A percentile compares a stretch with the other conserved stretches of the same genome.
phyloP scores from a whole-genome alignment of 2,888 invertebrate species.

The Pristionchus mayeri region DNA sequence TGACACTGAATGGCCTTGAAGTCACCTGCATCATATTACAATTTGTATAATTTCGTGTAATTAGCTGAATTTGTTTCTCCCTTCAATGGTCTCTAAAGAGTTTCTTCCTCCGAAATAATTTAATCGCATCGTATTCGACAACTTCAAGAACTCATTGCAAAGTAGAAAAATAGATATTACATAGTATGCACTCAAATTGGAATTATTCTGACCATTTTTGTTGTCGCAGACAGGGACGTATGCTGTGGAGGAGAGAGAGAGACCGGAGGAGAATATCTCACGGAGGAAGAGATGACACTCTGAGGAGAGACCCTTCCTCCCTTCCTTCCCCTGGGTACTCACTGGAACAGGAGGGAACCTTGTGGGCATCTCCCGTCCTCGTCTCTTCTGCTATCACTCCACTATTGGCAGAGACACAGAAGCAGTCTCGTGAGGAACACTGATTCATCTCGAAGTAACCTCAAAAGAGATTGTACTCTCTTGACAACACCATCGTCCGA shows the following conservation, averaged over 20 bases:
- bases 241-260: constrained; percentile 36
- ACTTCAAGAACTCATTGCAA: too few relatives aligned
- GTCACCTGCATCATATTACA: constrained; percentile 61
- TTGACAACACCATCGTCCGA: too few relatives aligned
- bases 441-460: constrained; percentile 72
- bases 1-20: constrained; percentile 61
- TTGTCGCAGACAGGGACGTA: constrained; percentile 46
- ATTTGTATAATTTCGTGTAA: too few relatives aligned
- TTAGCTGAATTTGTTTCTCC: too few relatives aligned
- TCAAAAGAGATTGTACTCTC: neutral
- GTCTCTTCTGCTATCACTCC: constrained; percentile 54
- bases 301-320: neutral
- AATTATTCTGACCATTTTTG: constrained; percentile 1
- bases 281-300: constrained; percentile 47
- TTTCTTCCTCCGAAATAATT: too few relatives aligned
- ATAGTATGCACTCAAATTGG: too few relatives aligned
- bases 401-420: constrained; percentile 69
- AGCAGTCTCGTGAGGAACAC: constrained; percentile 66
- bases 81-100: too few relatives aligned
- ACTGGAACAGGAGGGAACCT: constrained; percentile 43
- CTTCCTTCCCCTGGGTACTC: neutral
- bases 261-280: constrained; percentile 45
- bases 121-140: too few relatives aligned
- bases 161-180: neutral
- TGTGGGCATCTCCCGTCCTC: constrained; percentile 38